Conservation (phyloP, 1,140 invertebrate species). For the Ptiloglossa arizonensis region DNA sequence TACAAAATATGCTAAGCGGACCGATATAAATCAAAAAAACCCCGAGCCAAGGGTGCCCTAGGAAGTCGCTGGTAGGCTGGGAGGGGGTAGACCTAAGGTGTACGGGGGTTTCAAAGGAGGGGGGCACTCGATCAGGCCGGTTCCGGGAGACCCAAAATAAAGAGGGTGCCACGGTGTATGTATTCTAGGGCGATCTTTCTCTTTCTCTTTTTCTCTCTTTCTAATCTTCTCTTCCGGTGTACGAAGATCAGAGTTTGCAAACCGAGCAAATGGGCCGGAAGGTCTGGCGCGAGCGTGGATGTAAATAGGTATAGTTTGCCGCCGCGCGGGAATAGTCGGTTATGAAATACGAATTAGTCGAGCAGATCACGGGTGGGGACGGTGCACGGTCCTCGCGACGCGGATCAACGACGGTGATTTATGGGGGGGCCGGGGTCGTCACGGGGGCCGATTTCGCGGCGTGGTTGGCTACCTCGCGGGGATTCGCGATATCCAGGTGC, state of each 20-base stretch:
- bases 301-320: too few species aligned
- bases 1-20: slow-evolving; percentile 81
- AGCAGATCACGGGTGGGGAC: too few species aligned
- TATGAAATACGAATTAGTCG: slow-evolving; percentile 30
- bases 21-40: slow-evolving; percentile 82
- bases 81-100: too few species aligned
- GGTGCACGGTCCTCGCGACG: background rate
- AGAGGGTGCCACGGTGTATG: slow-evolving; percentile 58
- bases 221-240: slow-evolving; percentile 12
- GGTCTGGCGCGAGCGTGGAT: slow-evolving; percentile 31
- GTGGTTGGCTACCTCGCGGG: background rate
- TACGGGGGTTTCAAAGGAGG: slow-evolving; percentile 22
- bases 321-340: background rate
- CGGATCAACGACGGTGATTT: slow-evolving; percentile 14
- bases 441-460: slow-evolving; percentile 7
- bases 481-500: background rate
- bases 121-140: slow-evolving; percentile 35
- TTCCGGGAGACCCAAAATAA: slow-evolving; percentile 62
- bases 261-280: slow-evolving; percentile 80
- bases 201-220: slow-evolving; percentile 12
- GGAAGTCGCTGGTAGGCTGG: too few species aligned
- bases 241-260: slow-evolving; percentile 79
- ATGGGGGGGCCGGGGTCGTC: slow-evolving; percentile 1
- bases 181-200: slow-evolving; percentile 59
- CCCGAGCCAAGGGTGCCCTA: slow-evolving; percentile 63